These are phyloP conservation scores for Chitala chitala DNA, from an alignment of 2,113 vertebrate species.

Conservation along the genomic window DNA sequence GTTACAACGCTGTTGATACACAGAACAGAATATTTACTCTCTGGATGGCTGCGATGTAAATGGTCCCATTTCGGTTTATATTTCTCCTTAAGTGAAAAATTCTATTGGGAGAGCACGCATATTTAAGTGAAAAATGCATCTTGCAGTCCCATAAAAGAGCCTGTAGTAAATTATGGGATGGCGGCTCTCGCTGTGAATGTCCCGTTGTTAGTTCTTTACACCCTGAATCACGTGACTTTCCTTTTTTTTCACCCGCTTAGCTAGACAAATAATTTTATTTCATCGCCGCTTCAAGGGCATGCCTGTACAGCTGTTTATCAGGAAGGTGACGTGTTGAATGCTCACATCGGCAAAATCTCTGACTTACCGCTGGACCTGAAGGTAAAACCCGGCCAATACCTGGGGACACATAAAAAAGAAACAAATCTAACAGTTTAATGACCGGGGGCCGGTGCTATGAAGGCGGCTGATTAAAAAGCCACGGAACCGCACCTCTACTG, in stretches of 20 bases:
- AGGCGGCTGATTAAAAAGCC: too few species aligned
- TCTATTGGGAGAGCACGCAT: not conserved
- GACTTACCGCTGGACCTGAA: not conserved
- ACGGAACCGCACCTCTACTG: too few species aligned
- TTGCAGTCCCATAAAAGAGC: not conserved
- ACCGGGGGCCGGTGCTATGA: too few species aligned
- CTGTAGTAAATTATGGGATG: conserved; percentile 5
- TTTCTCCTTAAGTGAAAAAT: not conserved
- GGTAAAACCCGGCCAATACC: too few species aligned
- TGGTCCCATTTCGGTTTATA: not conserved
- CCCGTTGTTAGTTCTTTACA: not conserved
- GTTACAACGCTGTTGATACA: conserved; percentile 26
- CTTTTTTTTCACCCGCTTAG: not conserved
- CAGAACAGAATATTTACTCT: not conserved
- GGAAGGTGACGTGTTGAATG: not conserved
- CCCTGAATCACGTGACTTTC: not conserved
- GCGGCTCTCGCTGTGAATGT: not conserved
- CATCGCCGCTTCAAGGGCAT: not conserved
- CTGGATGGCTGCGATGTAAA: not conserved
- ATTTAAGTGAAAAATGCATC: not conserved
- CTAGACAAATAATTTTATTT: not conserved
- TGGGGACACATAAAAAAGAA: too few species aligned
- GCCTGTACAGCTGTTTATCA: not conserved
- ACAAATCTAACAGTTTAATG: too few species aligned
- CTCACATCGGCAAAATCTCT: not conserved